Evolutionary conservation across 2,888 invertebrate genomes (phyloP).

Genomic region (Tortrix viridana): DNA sequence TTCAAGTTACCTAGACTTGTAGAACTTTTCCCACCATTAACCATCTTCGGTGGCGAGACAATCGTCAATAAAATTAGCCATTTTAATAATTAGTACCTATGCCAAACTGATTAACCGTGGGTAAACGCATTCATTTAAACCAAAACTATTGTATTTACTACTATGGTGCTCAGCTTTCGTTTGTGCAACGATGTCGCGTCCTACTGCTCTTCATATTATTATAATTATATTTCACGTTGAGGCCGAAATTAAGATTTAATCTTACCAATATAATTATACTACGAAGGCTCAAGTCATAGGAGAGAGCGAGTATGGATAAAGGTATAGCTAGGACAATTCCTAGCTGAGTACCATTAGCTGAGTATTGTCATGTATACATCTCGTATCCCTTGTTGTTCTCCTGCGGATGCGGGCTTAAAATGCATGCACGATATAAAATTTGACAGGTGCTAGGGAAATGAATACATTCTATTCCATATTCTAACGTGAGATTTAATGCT

Average conservation of each 20-base stretch:
- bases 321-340: too few relatives aligned
- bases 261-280: constrained; percentile 39
- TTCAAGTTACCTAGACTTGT: not conserved
- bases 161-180: constrained; percentile 45
- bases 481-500: too few relatives aligned
- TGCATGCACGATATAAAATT: too few relatives aligned
- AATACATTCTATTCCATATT: too few relatives aligned
- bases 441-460: too few relatives aligned
- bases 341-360: too few relatives aligned
- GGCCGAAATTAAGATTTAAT: constrained; percentile 44
- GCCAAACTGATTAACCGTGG: constrained; percentile 34
- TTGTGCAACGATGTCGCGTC: constrained; percentile 41
- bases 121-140: constrained; percentile 26
- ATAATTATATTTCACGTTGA: constrained; percentile 42
- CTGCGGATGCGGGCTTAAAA: too few relatives aligned
- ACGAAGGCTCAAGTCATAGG: constrained; percentile 8
- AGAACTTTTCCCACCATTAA: constrained; percentile 7
- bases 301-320: constrained; percentile 10
- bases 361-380: too few relatives aligned
- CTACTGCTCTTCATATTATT: constrained; percentile 39
- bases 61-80: constrained; percentile 20
- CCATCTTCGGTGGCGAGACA: constrained; percentile 1
- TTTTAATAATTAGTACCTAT: constrained; percentile 15
- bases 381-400: too few relatives aligned
- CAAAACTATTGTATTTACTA: constrained; percentile 25